Evolutionary conservation across 1,140 invertebrate genomes (phyloP).

Genomic region (Euschistus heros): DNA sequence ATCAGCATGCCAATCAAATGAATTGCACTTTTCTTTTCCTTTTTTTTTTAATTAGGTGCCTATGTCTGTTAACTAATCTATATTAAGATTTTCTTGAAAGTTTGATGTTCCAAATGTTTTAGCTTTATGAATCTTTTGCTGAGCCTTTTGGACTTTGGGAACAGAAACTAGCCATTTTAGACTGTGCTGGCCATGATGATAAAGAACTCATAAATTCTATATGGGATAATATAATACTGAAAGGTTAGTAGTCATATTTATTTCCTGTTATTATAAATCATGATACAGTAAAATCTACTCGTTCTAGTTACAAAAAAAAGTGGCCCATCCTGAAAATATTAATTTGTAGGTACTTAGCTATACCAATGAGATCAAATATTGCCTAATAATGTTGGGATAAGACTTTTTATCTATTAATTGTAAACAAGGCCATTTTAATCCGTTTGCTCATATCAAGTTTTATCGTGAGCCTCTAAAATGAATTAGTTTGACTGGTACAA

Average conservation of each 20-base stretch:
- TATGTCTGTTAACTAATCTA: not conserved
- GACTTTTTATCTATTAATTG: too few species aligned
- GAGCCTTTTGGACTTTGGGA: slow-evolving; percentile 72
- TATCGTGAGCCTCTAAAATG: too few species aligned
- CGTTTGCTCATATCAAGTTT: too few species aligned
- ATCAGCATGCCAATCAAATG: slow-evolving; percentile 20
- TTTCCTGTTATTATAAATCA: too few species aligned
- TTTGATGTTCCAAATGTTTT: slow-evolving; percentile 29
- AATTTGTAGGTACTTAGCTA: too few species aligned
- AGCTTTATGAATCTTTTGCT: slow-evolving; percentile 76
- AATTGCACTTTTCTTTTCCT: not conserved
- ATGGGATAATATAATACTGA: slow-evolving; percentile 63
- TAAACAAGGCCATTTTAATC: too few species aligned
- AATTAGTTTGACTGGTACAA: too few species aligned
- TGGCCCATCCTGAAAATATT: too few species aligned
- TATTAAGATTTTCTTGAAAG: not conserved
- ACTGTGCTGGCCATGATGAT: slow-evolving; percentile 72
- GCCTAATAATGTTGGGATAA: too few species aligned
- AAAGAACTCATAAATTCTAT: slow-evolving; percentile 60
- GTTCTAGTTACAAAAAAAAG: too few species aligned
- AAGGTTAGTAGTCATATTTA: slow-evolving; percentile 33
- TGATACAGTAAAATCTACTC: too few species aligned
- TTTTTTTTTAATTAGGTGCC: not conserved
- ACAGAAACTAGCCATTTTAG: slow-evolving; percentile 73
- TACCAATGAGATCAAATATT: too few species aligned